A percentile compares a stretch with the other conserved stretches of the same genome.
phyloP scores from a whole-genome alignment of 2,113 vertebrate species.

The Anthoscopus minutus region DNA sequence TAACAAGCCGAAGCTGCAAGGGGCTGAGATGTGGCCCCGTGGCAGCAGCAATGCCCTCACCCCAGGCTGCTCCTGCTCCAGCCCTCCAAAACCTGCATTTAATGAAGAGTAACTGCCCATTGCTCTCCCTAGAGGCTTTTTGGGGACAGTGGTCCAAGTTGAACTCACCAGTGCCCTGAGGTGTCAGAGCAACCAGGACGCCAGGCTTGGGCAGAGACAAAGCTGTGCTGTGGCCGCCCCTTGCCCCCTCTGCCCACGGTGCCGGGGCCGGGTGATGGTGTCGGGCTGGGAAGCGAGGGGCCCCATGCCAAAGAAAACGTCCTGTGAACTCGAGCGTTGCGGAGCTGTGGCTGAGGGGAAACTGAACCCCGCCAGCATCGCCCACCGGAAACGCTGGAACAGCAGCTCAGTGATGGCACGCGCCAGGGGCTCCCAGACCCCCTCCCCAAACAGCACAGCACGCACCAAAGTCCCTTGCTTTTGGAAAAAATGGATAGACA shows the following conservation, averaged over 20 bases:
- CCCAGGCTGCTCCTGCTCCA: neutral
- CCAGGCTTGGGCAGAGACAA: accelerated
- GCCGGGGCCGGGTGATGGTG: accelerated
- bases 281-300: neutral
- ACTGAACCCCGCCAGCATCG: neutral
- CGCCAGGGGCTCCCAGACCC: neutral
- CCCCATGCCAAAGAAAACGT: slow-evolving; percentile 37
- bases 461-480: accelerated
- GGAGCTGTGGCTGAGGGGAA: neutral
- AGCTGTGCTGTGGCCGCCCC: neutral
- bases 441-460: neutral
- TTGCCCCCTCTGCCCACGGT: neutral
- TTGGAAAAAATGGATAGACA: neutral
- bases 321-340: neutral
- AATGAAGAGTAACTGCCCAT: neutral
- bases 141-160: neutral
- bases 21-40: neutral
- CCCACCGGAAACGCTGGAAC: neutral
- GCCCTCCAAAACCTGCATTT: neutral
- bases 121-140: neutral
- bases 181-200: neutral
- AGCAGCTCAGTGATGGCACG: neutral
- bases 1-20: slow-evolving; percentile 49
- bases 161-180: neutral
- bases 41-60: neutral